Evolutionary conservation across 2,113 vertebrate genomes (phyloP).

Genomic region (Lycaon pictus): DNA sequence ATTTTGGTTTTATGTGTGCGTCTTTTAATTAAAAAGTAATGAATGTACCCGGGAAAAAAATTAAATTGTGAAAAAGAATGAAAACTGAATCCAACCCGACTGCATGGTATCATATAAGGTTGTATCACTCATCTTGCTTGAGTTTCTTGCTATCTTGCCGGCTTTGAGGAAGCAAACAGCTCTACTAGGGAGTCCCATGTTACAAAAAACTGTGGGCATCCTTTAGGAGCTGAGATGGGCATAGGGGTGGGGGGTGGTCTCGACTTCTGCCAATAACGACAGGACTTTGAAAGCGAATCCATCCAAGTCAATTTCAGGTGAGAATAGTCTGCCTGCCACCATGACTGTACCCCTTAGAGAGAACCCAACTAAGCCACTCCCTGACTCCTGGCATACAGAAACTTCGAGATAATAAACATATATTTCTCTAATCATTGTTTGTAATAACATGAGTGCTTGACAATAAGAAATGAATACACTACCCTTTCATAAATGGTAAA

Average conservation of each 20-base stretch:
- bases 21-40: not conserved
- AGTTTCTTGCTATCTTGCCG: not conserved
- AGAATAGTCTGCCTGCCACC: not conserved
- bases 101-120: not conserved
- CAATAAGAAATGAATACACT: not conserved
- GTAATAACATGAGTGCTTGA: not conserved
- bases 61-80: not conserved
- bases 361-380: not conserved
- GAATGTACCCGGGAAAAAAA: not conserved
- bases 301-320: not conserved
- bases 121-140: not conserved
- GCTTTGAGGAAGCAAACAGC: not conserved
- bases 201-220: not conserved
- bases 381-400: not conserved
- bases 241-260: not conserved
- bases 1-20: not conserved
- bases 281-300: not conserved
- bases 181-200: rapidly evolving
- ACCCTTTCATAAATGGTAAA: not conserved
- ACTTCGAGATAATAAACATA: not conserved
- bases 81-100: not conserved
- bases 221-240: not conserved
- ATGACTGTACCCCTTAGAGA: not conserved
- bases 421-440: not conserved
- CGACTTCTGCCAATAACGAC: not conserved